Evolutionary conservation across 2,888 invertebrate species (phyloP), one percentile per base, ranked within the genome.

Genomic region (Amiota mariae): DNA sequence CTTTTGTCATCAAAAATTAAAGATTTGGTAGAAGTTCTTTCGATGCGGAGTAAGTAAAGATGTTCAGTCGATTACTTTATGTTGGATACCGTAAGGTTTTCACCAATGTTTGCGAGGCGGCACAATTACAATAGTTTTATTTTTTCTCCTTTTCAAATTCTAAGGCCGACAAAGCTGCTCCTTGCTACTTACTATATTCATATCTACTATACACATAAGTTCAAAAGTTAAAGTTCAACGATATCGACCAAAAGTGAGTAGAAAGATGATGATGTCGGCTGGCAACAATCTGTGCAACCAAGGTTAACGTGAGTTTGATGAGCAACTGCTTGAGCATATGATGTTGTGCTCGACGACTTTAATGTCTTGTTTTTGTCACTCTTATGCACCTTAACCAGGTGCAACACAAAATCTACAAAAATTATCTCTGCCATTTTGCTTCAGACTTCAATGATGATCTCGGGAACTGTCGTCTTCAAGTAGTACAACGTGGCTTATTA

Each of bases 291-390:
- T 24, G 24, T 24, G 1, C 24, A 24, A 24, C 72, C 74, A 8
- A 61, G 63, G 20, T 74, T 77, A 80, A 81, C 82, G 78, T 82
- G 81, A 81, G 76, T 78, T 57, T 20, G 54, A 4, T 59, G 18
- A 18, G 59, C 59, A 9, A 20, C 24, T 59, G 59, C n/a, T n/a
- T 15, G n/a, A 8, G 54, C 54, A n/a, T 51, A n/a, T 66, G 73
- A 63, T 68, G 72, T 72, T 72, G 73, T 73, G 68, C 73, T 63
- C 70, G 46, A 66, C 66, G 48, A 49, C 57, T 64, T 66, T 70
- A 72, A 67, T 72, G 61, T 67, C 70, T 70, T 68, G 46, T 61
- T 15, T 47, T 59, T 18, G 15, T 20, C 18, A 15, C 11, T 59
- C 36, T 36, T 46, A 46, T n/a, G 6, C 63, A 6, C 63, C 8